Evolutionary conservation across 2,113 vertebrate species (phyloP).

Genomic region (Halichoerus grypus): DNA sequence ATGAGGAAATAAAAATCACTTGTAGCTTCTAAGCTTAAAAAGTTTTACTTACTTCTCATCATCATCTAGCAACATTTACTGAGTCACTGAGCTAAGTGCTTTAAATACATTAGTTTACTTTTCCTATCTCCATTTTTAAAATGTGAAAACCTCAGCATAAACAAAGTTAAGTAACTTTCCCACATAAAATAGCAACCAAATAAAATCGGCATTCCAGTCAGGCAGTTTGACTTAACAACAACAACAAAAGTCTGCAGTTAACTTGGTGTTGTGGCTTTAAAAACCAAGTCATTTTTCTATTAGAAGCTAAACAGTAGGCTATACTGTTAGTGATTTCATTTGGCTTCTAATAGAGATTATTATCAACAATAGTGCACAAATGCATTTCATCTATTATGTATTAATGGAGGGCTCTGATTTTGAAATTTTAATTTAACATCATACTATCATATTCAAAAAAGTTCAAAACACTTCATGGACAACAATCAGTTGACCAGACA

Average conservation of each 20-base stretch:
- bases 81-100: neutral
- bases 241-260: neutral
- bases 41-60: slow-evolving; percentile 9
- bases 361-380: neutral
- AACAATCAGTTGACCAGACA: neutral
- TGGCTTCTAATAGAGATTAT: slow-evolving; percentile 43
- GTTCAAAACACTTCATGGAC: slow-evolving; percentile 36
- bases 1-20: slow-evolving; percentile 30
- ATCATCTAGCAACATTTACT: neutral
- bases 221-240: slow-evolving; percentile 39
- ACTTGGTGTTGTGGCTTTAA: neutral
- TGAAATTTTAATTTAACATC: slow-evolving; percentile 32
- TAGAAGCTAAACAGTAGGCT: slow-evolving; percentile 4
- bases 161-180: slow-evolving; percentile 16
- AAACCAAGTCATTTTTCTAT: neutral
- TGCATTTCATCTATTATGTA: neutral
- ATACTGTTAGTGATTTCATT: slow-evolving; percentile 21
- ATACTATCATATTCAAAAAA: slow-evolving; percentile 36
- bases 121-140: slow-evolving; percentile 9
- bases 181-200: slow-evolving; percentile 12
- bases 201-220: slow-evolving; percentile 19
- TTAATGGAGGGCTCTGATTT: neutral
- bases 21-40: slow-evolving; percentile 42
- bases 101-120: slow-evolving; percentile 32
- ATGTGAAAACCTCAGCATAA: slow-evolving; percentile 32